Conservation (phyloP, 2,113 vertebrate species). For the Microtus montanus region DNA sequence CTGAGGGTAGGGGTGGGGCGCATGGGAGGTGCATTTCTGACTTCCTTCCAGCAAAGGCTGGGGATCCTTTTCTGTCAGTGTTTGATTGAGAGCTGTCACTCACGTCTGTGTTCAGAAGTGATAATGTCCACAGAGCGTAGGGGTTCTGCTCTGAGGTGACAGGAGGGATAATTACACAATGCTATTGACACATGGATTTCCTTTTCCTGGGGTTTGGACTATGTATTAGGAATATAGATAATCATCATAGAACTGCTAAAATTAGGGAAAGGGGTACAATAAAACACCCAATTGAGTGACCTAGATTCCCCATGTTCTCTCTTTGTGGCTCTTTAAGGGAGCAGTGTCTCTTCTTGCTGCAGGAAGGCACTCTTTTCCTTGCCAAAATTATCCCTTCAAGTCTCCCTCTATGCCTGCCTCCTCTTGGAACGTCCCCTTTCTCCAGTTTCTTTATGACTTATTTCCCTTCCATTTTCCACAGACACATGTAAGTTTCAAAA, state of each 20-base stretch:
- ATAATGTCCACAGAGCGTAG: background rate
- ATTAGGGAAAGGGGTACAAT: background rate
- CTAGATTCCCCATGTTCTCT: too few species aligned
- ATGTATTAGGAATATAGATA: background rate
- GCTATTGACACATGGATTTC: background rate
- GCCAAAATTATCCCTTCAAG: background rate
- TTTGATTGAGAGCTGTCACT: background rate
- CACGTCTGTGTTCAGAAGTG: background rate
- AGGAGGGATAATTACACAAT: background rate
- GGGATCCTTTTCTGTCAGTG: background rate
- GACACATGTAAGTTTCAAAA: background rate
- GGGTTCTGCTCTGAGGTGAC: background rate
- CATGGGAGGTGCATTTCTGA: background rate
- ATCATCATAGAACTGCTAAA: background rate
- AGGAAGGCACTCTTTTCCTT: background rate
- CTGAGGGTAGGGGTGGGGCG: too few species aligned
- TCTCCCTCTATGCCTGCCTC: background rate
- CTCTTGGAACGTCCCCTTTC: background rate
- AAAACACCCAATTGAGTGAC: background rate
- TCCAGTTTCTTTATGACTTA: background rate
- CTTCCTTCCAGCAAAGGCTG: background rate
- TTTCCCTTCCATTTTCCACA: background rate
- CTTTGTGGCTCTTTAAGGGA: background rate
- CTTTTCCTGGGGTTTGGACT: background rate
- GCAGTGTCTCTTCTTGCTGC: background rate